phyloP scores from a whole-genome alignment of 2,888 invertebrate species.

The Conops quadrifasciatus region DNA sequence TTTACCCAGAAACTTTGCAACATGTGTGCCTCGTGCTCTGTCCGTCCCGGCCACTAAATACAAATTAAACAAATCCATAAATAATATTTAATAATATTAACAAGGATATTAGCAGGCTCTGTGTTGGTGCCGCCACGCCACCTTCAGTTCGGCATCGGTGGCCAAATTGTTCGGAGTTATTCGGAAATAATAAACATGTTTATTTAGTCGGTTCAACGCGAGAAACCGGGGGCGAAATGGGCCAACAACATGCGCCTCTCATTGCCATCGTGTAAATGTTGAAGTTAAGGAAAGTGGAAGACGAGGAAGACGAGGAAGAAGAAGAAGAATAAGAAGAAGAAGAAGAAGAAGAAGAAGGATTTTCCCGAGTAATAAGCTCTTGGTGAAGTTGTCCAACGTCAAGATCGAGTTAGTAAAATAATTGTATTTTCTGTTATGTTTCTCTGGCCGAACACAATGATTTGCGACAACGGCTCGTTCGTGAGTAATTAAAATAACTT shows the following conservation, averaged over 20 bases:
- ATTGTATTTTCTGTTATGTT: no score
- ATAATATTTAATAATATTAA: conserved; percentile 65
- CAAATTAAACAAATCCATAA: conserved; percentile 65
- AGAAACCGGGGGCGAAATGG: neutral
- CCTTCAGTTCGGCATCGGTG: neutral
- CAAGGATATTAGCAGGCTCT: conserved; percentile 58
- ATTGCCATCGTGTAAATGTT: no score
- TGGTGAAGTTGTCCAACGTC: no score
- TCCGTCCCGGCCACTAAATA: conserved; percentile 57
- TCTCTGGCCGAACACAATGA: no score
- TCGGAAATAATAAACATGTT: conserved; percentile 33
- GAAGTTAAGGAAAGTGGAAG: neutral
- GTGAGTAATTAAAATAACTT: no score
- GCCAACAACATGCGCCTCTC: no score
- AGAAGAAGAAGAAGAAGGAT: no score
- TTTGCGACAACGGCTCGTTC: no score
- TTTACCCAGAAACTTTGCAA: conserved; percentile 12
- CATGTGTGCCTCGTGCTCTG: conserved; percentile 19
- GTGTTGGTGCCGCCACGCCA: neutral
- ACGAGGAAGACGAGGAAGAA: neutral
- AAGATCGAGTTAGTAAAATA: no score
- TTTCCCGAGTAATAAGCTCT: neutral
- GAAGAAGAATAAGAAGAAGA: neutral
- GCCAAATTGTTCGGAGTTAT: conserved; percentile 24
- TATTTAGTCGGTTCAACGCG: conserved; percentile 16